phyloP scores from a whole-genome alignment of 2,113 vertebrate species.

The Uropsilus gracilis region DNA sequence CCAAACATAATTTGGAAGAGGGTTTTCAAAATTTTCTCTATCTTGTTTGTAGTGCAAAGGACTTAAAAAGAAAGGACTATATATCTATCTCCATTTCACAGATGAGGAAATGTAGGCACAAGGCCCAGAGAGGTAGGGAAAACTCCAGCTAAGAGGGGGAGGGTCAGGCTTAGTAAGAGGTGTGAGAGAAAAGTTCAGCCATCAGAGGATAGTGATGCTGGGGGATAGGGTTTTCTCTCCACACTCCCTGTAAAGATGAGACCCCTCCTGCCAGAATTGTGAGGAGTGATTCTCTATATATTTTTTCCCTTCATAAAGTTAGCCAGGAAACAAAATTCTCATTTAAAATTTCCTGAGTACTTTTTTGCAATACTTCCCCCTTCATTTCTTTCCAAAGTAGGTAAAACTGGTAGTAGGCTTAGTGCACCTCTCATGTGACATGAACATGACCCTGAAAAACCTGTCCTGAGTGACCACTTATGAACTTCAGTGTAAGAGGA shows the following conservation, averaged over 20 bases:
- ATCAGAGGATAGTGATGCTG: accelerated
- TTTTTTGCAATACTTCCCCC: not conserved
- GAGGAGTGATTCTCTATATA: not conserved
- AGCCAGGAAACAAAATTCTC: slow-evolving; percentile 6
- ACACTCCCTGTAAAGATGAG: not conserved
- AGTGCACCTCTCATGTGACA: not conserved
- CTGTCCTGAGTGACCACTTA: not conserved
- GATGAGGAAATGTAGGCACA: not conserved
- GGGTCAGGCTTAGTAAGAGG: not conserved
- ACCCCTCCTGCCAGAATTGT: not conserved
- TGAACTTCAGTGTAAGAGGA: not conserved
- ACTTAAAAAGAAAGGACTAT: not conserved
- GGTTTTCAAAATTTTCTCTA: slow-evolving; percentile 40
- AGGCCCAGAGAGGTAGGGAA: not conserved
- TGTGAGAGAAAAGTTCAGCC: not conserved
- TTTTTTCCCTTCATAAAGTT: not conserved
- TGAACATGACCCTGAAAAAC: not conserved
- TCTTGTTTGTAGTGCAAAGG: slow-evolving; percentile 4
- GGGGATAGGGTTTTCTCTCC: not conserved
- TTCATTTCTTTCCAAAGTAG: not conserved
- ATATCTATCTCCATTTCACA: not conserved
- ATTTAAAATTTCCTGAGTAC: not conserved
- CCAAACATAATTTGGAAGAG: slow-evolving; percentile 15
- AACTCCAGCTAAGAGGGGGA: not conserved
- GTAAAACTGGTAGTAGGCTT: not conserved